Percentiles rank a stretch among this genome's conserved stretches.
phyloP scores from a whole-genome alignment of 1,140 invertebrate genomes.

The Drosophila prosaltans region DNA sequence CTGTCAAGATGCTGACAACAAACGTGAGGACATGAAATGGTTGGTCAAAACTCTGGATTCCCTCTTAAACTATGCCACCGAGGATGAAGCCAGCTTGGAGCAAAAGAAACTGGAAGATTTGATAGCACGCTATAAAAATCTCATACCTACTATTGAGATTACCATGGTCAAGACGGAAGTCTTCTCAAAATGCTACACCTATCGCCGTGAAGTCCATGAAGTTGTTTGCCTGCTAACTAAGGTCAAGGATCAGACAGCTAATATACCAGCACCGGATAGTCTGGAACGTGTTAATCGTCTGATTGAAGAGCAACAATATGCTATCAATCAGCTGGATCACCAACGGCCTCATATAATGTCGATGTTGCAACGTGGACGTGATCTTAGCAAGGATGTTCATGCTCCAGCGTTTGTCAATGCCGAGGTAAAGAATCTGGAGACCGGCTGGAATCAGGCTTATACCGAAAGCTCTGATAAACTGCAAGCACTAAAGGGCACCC shows the following conservation, averaged over 20 bases:
- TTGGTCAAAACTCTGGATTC: conserved; percentile 94
- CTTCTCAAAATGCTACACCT: conserved; percentile 95
- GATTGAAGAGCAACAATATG: conserved; percentile 90
- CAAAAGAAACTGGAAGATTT: conserved; percentile 92
- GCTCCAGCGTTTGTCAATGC: conserved; percentile 93
- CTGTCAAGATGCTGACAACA: conserved; percentile 93
- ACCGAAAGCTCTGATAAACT: conserved; percentile 92
- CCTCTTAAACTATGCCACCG: conserved; percentile 91
- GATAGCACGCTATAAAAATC: conserved; percentile 93
- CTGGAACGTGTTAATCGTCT: conserved; percentile 89
- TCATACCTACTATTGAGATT: conserved; percentile 95
- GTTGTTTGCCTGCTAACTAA: conserved; percentile 90
- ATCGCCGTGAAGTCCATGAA: conserved; percentile 93
- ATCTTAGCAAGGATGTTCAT: conserved; percentile 92
- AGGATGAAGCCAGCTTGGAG: conserved; percentile 90
- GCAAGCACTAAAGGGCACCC: conserved; percentile 91
- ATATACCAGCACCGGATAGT: conserved; percentile 87
- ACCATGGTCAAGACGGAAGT: conserved; percentile 96
- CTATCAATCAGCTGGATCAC: conserved; percentile 92
- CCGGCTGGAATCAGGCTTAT: conserved; percentile 94
- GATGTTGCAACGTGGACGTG: conserved; percentile 95
- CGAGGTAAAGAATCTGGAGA: conserved; percentile 92
- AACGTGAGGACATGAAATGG: conserved; percentile 97
- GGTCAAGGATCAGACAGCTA: conserved; percentile 89
- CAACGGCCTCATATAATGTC: conserved; percentile 94